These are phyloP conservation scores for Pimpla rufipes DNA, from an alignment of 2,888 invertebrate genomes.

Conservation along the genomic window DNA sequence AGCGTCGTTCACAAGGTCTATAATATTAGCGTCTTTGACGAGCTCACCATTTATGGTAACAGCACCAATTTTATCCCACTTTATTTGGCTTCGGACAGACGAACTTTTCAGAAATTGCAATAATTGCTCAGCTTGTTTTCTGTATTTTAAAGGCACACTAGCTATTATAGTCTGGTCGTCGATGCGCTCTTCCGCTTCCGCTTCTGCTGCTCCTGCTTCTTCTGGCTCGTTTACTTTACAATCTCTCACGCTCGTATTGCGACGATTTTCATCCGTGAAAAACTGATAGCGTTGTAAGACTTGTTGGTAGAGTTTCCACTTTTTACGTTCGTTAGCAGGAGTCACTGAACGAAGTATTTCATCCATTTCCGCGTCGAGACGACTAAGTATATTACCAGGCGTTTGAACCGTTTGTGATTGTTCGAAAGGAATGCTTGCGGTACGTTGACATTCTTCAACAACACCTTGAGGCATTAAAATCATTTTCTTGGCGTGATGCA, in stretches of 20 bases:
- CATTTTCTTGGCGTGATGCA: constrained; percentile 29
- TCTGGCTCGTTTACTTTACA: too few relatives aligned
- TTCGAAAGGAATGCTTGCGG: neutral
- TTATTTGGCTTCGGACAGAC: neutral
- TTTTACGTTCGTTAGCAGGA: constrained; percentile 16
- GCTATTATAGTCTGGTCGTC: neutral
- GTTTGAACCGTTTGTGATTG: constrained; percentile 24
- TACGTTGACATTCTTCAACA: neutral
- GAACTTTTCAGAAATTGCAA: neutral
- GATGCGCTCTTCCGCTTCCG: neutral
- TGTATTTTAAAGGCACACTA: neutral
- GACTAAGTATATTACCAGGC: neutral
- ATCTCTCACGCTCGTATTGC: neutral
- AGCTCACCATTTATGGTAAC: constrained; percentile 6
- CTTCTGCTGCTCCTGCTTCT: neutral
- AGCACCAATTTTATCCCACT: constrained; percentile 35
- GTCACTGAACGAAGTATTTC: constrained; percentile 14
- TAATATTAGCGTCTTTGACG: constrained; percentile 36
- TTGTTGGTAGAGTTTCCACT: constrained; percentile 3
- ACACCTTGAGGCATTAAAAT: constrained; percentile 26
- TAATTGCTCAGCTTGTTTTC: neutral
- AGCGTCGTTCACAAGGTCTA: constrained; percentile 48
- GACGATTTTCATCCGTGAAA: neutral
- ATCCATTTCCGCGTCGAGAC: constrained; percentile 23
- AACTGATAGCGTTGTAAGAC: constrained; percentile 50